A percentile compares a stretch with the other conserved stretches of the same genome.
Conservation (phyloP, 2,113 vertebrate genomes). For the Peromyscus californicus region DNA sequence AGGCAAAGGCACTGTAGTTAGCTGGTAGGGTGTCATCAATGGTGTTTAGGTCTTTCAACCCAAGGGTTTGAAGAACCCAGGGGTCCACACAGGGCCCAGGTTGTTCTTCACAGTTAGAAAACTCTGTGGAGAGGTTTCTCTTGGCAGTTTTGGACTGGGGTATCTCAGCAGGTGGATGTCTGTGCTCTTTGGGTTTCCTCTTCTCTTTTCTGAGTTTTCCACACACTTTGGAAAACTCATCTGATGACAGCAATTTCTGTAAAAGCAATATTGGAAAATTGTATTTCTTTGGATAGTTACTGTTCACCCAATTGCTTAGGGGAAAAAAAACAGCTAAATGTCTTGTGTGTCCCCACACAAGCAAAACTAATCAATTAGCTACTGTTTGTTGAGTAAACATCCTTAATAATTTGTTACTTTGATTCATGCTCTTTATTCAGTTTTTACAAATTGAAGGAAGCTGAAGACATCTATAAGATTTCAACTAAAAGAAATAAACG, state of each 20-base stretch:
- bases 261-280: conserved; percentile 64
- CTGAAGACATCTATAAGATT: conserved; percentile 1
- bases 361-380: background rate
- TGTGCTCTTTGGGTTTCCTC: conserved; percentile 84
- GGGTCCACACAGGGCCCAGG: conserved; percentile 89
- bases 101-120: conserved; percentile 88
- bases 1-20: conserved; percentile 88
- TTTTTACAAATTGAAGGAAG: conserved; percentile 30
- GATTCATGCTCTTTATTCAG: background rate
- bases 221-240: conserved; percentile 74
- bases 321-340: background rate
- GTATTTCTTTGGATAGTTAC: background rate
- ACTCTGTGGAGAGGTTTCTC: conserved; percentile 91
- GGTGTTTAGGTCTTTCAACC: conserved; percentile 94
- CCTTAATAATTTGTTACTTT: background rate
- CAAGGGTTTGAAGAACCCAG: conserved; percentile 95
- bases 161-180: conserved; percentile 73
- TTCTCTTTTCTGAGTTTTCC: conserved; percentile 88
- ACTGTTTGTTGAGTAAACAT: background rate
- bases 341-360: background rate
- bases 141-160: conserved; percentile 90
- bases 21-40: conserved; percentile 90
- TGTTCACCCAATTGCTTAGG: background rate
- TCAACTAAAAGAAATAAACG: background rate
- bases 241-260: conserved; percentile 89